Base-by-base conservation (phyloP, 2,797 vertebrate species). In the Phylloscopus collybita region DNA sequence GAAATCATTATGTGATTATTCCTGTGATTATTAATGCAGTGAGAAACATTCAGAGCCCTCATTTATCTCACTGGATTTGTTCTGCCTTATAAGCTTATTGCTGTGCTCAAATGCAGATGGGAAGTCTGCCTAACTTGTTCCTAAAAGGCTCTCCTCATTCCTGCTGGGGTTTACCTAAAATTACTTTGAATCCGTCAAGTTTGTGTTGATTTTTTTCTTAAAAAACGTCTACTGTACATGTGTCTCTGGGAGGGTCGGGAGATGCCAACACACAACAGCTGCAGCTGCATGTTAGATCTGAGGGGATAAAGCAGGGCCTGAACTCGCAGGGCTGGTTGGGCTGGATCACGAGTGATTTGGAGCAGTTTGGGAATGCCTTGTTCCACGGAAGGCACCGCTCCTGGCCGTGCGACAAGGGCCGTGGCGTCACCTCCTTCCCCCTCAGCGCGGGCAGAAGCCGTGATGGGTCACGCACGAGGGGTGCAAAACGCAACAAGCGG, bases 401-500 rank as follows among this genome's bases (percentile, higher is more conserved):
- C 82, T 8, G 6, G 1, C 10, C 4, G 1, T 15, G 53, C 8
- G 23, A 1, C 2, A 13, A 36, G 19, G 5, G 6, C 18, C 36
- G 7, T 7, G 30, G 47, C 4, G 7, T 2, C 32, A 19, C 30
- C 38, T 26, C 19, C 56, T 23, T n/a, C 11, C 4, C 13, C 2
- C 32, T 44, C 19, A 20, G 53, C 5, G 5, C 23, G 13, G 19
- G 34, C 27, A 27, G 40, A 6, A 16, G 17, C 53, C 1, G 6
- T 3, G 10, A 2, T 5, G 4, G 11, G 5, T 53, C 13, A 44
- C 10, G 0, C 4, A 0, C 0, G 42, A 40, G 13, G 19, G 17
- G 2, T 1, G 7, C 7, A 1, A 8, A 36, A 32, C 1, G 4
- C 7, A 13, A 10, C 19, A 2, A 51, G 10, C 0, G 13, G 13